These are phyloP conservation scores for Perdix hodgsoniae DNA, from an alignment of 2,797 vertebrate genomes.

Conservation along the genomic window DNA sequence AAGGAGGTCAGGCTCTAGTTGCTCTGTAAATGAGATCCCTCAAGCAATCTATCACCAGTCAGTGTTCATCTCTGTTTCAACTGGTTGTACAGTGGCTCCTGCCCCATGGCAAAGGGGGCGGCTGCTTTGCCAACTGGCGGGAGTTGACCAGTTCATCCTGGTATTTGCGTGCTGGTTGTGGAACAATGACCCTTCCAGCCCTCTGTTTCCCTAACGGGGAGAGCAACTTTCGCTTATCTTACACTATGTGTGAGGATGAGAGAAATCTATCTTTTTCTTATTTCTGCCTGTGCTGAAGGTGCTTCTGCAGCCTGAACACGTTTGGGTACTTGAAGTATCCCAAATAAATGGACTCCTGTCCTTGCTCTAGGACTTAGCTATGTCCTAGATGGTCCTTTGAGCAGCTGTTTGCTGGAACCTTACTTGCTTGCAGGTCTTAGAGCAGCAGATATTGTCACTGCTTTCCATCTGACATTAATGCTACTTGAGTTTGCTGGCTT, in stretches of 20 bases:
- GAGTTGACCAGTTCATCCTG: background rate
- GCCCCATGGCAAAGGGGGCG: background rate
- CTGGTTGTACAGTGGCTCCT: accelerated
- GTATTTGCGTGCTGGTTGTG: background rate
- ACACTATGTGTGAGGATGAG: background rate
- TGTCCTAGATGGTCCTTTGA: background rate
- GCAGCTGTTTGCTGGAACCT: background rate
- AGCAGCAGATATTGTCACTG: conserved; percentile 1
- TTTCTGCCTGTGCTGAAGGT: background rate
- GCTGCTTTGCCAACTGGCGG: background rate
- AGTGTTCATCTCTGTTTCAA: background rate
- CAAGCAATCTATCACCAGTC: background rate
- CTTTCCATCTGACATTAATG: accelerated
- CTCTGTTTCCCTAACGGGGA: background rate
- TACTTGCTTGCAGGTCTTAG: background rate
- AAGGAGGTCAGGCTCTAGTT: conserved; percentile 13
- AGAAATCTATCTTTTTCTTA: background rate
- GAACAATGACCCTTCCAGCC: accelerated
- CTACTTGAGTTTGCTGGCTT: background rate
- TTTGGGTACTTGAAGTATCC: background rate
- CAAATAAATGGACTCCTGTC: background rate
- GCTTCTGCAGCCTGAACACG: background rate
- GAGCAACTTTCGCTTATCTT: background rate
- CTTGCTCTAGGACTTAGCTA: background rate
- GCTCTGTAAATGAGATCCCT: conserved; percentile 18